These are phyloP conservation scores for Maniola jurtina DNA, from an alignment of 1,140 invertebrate genomes.

Conservation along the genomic window DNA sequence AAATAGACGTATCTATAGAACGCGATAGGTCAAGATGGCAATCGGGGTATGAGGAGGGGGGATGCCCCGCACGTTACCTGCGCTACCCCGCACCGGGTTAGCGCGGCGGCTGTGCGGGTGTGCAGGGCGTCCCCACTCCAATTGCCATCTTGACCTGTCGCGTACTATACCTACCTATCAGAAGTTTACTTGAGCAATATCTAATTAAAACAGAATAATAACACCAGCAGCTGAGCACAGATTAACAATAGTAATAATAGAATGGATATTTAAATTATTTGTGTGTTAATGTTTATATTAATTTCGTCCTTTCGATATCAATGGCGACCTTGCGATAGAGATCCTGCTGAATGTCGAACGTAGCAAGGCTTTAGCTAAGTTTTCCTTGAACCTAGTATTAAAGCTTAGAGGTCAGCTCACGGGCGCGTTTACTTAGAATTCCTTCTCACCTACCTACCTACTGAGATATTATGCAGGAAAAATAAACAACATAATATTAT, in stretches of 20 bases:
- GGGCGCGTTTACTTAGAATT: constrained; percentile 23
- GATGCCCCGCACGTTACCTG: no score
- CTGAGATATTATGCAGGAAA: not conserved
- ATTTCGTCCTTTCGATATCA: constrained; percentile 16
- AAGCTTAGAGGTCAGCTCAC: constrained; percentile 29
- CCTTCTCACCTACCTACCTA: constrained; percentile 3
- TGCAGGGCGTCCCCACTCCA: no score
- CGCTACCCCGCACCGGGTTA: no score
- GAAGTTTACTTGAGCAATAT: no score
- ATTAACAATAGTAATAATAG: not conserved
- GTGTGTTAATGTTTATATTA: not conserved
- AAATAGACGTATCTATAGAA: no score
- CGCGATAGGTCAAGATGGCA: no score
- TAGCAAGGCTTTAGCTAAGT: constrained; percentile 28
- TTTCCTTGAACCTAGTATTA: constrained; percentile 40
- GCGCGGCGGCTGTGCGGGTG: no score
- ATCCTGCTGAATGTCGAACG: constrained; percentile 38
- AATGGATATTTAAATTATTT: not conserved
- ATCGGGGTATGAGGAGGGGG: no score
- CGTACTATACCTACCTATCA: no score
- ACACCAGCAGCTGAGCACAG: not conserved
- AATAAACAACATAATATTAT: no score
- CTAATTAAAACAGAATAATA: not conserved
- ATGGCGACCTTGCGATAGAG: constrained; percentile 23
- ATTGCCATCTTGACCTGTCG: no score